Evolutionary conservation across 1,140 invertebrate genomes (phyloP).

Genomic region (Lerema accius): DNA sequence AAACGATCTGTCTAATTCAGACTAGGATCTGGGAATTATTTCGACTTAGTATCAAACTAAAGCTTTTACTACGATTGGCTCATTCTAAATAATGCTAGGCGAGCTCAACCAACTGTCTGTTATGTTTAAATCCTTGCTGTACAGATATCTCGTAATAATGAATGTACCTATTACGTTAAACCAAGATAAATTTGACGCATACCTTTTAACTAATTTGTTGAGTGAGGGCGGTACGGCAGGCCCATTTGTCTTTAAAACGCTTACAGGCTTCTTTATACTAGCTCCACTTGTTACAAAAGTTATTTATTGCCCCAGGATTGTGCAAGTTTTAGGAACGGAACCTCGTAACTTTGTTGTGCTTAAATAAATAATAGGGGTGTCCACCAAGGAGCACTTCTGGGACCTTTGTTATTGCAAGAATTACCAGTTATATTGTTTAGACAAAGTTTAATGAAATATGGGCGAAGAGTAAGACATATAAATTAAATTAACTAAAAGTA

Average conservation of each 20-base stretch:
- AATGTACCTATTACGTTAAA: conserved; percentile 5
- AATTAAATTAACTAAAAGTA: background rate
- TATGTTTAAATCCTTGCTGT: background rate
- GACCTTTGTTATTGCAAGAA: conserved; percentile 8
- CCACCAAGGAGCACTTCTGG: conserved; percentile 1
- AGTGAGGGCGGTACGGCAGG: conserved; percentile 17
- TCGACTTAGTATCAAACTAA: conserved; percentile 18
- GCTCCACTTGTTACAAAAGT: conserved; percentile 44
- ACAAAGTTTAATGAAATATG: conserved; percentile 1
- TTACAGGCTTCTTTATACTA: conserved; percentile 37
- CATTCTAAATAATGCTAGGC: background rate
- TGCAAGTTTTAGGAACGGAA: conserved; percentile 45
- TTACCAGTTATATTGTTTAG: background rate
- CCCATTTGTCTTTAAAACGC: conserved; percentile 23
- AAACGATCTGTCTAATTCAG: conserved; percentile 38
- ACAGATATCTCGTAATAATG: background rate
- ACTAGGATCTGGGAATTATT: conserved; percentile 28
- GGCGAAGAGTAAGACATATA: background rate
- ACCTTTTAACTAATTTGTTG: conserved; percentile 40
- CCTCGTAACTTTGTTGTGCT: conserved; percentile 43
- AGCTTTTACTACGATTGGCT: background rate
- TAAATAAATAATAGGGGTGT: conserved; percentile 42
- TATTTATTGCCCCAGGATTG: conserved; percentile 48
- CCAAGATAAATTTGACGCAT: conserved; percentile 24
- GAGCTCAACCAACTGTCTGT: no score